phyloP scores from a whole-genome alignment of 2,888 invertebrate genomes.

The Tetranychus piercei region DNA sequence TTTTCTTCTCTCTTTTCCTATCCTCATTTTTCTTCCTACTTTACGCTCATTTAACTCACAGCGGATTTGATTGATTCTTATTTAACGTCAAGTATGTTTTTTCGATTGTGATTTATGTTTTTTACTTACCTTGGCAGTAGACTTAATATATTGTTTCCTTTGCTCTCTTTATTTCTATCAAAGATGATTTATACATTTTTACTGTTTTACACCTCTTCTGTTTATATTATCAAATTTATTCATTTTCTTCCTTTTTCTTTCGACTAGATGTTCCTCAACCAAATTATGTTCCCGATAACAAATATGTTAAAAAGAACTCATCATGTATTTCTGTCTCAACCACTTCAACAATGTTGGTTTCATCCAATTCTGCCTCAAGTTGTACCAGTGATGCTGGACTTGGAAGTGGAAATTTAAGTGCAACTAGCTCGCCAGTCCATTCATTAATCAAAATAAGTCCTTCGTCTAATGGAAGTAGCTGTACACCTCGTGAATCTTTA shows the following conservation, averaged over 20 bases:
- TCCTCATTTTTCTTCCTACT: not conserved
- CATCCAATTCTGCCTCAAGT: conserved; percentile 11
- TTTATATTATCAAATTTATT: not conserved
- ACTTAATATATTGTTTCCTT: not conserved
- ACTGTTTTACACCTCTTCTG: not conserved
- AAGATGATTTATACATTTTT: not conserved
- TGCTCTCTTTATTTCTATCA: not conserved
- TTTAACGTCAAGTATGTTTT: conserved; percentile 8
- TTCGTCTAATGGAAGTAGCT: not conserved
- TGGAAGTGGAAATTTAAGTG: conserved; percentile 5
- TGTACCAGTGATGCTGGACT: conserved; percentile 7
- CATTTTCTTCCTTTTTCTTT: not conserved
- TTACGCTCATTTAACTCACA: not conserved
- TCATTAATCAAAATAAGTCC: conserved; percentile 2
- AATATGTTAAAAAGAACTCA: not conserved
- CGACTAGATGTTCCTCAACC: not conserved
- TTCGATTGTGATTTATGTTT: not conserved
- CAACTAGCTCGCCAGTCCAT: conserved; percentile 7
- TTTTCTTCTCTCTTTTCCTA: not conserved
- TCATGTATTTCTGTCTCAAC: not conserved
- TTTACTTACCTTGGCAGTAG: not conserved
- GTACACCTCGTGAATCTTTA: not conserved
- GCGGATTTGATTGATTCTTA: conserved; percentile 11
- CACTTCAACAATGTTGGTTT: not conserved
- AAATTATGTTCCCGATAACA: not conserved